These are phyloP conservation scores for Smutsia gigantea DNA, from an alignment of 2,797 vertebrate species.

Conservation along the genomic window DNA sequence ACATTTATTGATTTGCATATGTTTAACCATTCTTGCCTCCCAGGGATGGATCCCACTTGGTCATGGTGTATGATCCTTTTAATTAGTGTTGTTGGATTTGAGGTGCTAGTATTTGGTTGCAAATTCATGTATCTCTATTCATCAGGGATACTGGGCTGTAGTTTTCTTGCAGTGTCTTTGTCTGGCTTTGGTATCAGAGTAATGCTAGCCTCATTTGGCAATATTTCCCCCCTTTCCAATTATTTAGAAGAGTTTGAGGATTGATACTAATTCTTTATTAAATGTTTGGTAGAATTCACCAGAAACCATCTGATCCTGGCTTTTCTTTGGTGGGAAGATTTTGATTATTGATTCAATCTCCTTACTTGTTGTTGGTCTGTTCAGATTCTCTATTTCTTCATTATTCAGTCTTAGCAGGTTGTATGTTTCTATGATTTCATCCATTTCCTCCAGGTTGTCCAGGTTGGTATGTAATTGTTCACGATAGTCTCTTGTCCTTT, in stretches of 20 bases:
- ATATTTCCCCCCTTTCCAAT: neutral
- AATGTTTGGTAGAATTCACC: neutral
- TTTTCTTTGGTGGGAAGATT: neutral
- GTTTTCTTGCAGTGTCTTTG: neutral
- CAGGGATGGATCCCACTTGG: neutral
- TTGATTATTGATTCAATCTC: neutral
- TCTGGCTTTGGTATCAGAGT: slow-evolving; percentile 6
- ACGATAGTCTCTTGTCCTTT: neutral
- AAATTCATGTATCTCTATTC: neutral
- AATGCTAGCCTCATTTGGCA: neutral
- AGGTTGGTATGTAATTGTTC: neutral
- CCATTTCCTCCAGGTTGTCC: neutral
- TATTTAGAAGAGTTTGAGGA: neutral
- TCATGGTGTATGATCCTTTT: neutral
- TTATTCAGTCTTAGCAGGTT: neutral
- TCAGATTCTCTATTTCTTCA: neutral
- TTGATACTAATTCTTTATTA: neutral
- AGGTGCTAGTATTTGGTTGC: neutral
- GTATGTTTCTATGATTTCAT: neutral
- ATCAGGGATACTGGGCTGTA: neutral
- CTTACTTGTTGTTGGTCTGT: neutral
- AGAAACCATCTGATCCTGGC: neutral
- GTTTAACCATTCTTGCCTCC: neutral
- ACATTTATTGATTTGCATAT: neutral
- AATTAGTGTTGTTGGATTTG: neutral